These are phyloP conservation scores for Rhinatrema bivittatum DNA, from an alignment of 2,797 vertebrate species.

Conservation along the genomic window DNA sequence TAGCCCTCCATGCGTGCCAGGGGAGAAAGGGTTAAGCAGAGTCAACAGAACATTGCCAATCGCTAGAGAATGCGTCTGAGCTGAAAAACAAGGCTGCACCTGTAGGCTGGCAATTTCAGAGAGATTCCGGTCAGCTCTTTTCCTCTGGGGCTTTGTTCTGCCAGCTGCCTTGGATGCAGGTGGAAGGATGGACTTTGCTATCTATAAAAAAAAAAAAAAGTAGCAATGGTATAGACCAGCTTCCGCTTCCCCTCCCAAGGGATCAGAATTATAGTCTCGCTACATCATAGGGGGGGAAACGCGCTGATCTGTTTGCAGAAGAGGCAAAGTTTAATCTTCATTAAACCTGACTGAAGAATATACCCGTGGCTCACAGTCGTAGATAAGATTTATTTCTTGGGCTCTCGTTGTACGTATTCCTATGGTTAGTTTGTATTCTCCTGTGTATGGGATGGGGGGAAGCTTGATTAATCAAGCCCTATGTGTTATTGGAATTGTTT, in stretches of 20 bases:
- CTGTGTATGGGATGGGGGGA: too few species aligned
- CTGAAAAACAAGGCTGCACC: conserved; percentile 71
- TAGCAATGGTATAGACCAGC: conserved; percentile 59
- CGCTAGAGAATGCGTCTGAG: conserved; percentile 45
- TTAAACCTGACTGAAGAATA: too few species aligned
- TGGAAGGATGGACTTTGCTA: conserved; percentile 69
- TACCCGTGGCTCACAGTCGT: too few species aligned
- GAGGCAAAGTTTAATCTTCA: too few species aligned
- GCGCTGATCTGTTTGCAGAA: too few species aligned
- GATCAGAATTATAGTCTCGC: conserved; percentile 57
- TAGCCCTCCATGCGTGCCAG: conserved; percentile 10
- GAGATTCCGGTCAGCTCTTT: conserved; percentile 59
- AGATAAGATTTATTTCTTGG: too few species aligned
- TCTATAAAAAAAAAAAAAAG: conserved; percentile 69
- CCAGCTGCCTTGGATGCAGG: conserved; percentile 76
- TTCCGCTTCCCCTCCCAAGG: conserved; percentile 61
- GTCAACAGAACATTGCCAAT: conserved; percentile 59
- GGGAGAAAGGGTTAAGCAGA: conserved; percentile 49
- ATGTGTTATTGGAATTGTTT: too few species aligned
- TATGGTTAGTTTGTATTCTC: too few species aligned
- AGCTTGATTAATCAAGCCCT: too few species aligned
- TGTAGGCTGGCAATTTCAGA: conserved; percentile 59
- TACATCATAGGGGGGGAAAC: conserved; percentile 16
- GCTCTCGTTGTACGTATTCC: too few species aligned
- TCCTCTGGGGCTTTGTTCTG: conserved; percentile 61